Evolutionary conservation across 2,888 invertebrate species (phyloP).

Genomic region (Noctua fimbriata): DNA sequence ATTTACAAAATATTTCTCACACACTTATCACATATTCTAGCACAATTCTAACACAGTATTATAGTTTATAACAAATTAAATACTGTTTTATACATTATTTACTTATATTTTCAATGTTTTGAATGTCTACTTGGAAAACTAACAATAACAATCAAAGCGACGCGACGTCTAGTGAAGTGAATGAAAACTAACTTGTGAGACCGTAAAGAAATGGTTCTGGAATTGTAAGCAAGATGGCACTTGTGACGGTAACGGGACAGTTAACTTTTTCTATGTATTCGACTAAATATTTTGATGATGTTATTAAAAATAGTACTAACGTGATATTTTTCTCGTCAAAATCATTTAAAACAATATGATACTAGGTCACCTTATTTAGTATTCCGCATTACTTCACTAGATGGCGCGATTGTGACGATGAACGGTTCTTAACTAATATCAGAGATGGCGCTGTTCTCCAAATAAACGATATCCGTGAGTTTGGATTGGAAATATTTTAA

Average conservation of each 20-base stretch:
- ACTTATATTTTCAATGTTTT: conserved; percentile 46
- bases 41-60: conserved; percentile 19
- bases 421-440: not conserved
- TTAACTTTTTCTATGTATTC: not conserved
- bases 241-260: not conserved
- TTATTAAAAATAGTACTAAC: not conserved
- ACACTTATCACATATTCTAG: conserved; percentile 25
- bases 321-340: not conserved
- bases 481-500: not conserved
- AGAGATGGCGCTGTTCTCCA: conserved; percentile 36
- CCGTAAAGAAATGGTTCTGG: fast-evolving
- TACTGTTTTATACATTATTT: conserved; percentile 31
- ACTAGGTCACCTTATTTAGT: not conserved
- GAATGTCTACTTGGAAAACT: conserved; percentile 18
- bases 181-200: not conserved
- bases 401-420: not conserved
- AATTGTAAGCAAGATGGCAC: conserved; percentile 34
- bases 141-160: conserved; percentile 44
- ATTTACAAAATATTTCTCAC: not conserved
- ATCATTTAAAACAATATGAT: not conserved
- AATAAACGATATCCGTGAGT: not conserved
- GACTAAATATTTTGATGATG: too few relatives aligned
- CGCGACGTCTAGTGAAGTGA: conserved; percentile 42
- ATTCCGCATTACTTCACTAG: not conserved
- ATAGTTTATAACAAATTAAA: not conserved